These are phyloP conservation scores for Tragelaphus buxtoni DNA, from an alignment of 2,113 vertebrate species.

Conservation along the genomic window DNA sequence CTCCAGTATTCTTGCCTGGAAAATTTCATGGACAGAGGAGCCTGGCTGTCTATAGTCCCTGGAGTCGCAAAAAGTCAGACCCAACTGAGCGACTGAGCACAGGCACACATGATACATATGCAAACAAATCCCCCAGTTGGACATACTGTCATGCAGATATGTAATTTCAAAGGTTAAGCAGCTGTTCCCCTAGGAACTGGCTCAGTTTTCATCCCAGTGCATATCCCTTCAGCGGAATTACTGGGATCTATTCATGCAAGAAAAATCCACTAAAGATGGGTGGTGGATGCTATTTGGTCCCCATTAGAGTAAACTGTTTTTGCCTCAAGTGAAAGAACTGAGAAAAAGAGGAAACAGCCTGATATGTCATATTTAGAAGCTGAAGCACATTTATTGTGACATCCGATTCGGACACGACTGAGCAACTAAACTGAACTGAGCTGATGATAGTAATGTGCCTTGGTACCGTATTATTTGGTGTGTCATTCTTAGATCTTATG, in stretches of 20 bases:
- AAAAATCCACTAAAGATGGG: neutral
- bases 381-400: conserved; percentile 29
- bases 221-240: neutral
- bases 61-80: neutral
- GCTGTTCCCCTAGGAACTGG: neutral
- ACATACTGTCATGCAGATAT: neutral
- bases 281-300: neutral
- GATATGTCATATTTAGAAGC: neutral
- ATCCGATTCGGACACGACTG: neutral
- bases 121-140: neutral
- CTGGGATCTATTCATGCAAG: neutral
- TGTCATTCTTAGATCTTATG: conserved; percentile 51
- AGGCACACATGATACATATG: neutral
- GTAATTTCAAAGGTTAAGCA: neutral
- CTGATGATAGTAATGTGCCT: conserved; percentile 32
- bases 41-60: neutral
- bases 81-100: neutral
- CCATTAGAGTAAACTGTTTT: neutral
- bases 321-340: neutral
- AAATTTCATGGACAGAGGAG: neutral
- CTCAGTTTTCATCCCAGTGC: neutral
- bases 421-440: neutral
- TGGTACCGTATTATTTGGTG: conserved; percentile 35
- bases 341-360: neutral
- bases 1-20: neutral